Evolutionary conservation across 2,888 invertebrate species (phyloP), one percentile per base, ranked within the genome.

Genomic region (Heteromyza rotundicornis): DNA sequence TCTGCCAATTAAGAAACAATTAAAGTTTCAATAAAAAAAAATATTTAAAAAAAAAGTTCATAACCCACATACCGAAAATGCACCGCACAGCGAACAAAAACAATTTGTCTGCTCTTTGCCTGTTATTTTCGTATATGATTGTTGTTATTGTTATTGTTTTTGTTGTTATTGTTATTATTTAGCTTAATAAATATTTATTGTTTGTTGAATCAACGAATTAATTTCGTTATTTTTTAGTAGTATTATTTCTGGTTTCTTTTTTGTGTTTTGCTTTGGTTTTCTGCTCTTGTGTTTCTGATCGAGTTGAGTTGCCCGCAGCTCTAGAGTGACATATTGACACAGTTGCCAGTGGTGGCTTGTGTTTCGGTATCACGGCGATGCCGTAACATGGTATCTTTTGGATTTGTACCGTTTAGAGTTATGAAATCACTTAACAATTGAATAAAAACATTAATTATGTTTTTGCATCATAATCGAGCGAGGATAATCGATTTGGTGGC

Each of bases 131-230:
- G 7, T 40, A 14, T 40, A 23, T 51, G 23, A 17, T 35, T 53
- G 17, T 35, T 32, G 19, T 53, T 53, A 10, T 53, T 32, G 27
- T 32, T 53, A 5, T 53, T 12, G 5, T 53, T 32, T 2, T 27
- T 53, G n/a, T 5, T 32, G n/a, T 35, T 53, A 1, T 35, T 27
- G 24, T 52, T 24, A 16, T 24, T 17, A 14, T n/a, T 52, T 10
- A n/a, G 53, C 53, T 35, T 53, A 17, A 35, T 53, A 53, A 32
- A 53, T 53, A 53, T 53, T 53, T 53, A 53, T 53, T 53, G 20
- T 53, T 35, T 53, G 27, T 35, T 53, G 35, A 35, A 14, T n/a
- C 17, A 32, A 53, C 35, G 16, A 53, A 53, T 53, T 53, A 35
- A 24, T 32, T 19, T 53, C 3, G 8, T 19, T 14, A 53, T 35